Base-by-base conservation (phyloP, 2,888 invertebrate genomes). In the Octonoba sinensis region DNA sequence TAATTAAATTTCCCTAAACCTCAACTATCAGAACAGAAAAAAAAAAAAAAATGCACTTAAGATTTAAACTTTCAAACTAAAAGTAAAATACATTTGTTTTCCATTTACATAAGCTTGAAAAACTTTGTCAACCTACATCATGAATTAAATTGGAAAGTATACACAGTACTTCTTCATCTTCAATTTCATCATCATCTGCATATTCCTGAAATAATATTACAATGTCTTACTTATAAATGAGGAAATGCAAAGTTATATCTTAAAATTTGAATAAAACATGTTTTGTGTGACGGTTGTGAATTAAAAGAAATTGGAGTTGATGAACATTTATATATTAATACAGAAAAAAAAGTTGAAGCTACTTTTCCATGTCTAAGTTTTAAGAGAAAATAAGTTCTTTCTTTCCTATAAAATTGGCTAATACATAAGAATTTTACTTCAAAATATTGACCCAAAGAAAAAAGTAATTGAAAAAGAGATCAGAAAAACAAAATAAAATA, bases 141-240 rank as follows among this genome's bases (percentile, higher is more conserved):
- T 93, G 96, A 86, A 99, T 99, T 73, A 99, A 91, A 90, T 98
- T 99, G 1, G 97, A 96, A 3, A 99, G 93, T 86, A 99, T 95
- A 89, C 99, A 99, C 86, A 97, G 95, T 0, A 97, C 95, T 89
- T 99, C 98, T 88, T 97, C 97, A 86, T 94, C 91, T 88, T 96
- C 96, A 2, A 97, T 94, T 87, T 96, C 96, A 44, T 90, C 89
- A 49, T 92, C 93, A 46, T 67, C 69, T 13, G 66, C 64, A 54
- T 82, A 74, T 60, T 82, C 82, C 74, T 82, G 27, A 11, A 56
- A 20, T 20, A 70, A 51, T 27, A 15, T 36, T 2, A 60, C n/a
- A 2, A 27, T 13, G 16, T 6, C 3, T 36, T 36, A 24, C 15
- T 11, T 3, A 57, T 57, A 57, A 57, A 57, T 20, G 6, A 20